phyloP scores from a whole-genome alignment of 35 echinoderm and acorn worm genomes.

The Diadema setosum region DNA sequence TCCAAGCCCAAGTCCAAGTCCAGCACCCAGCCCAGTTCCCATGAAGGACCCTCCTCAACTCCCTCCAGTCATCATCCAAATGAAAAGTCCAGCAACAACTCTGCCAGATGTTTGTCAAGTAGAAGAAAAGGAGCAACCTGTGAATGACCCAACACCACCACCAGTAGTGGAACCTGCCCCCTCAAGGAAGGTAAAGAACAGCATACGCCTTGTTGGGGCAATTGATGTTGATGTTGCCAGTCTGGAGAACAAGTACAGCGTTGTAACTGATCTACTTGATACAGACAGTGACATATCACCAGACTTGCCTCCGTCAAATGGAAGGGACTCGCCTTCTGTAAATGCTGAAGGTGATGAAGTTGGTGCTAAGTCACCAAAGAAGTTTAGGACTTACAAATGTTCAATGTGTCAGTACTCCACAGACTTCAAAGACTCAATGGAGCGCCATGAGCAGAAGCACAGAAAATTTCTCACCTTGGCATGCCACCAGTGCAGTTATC shows the following conservation, averaged over 20 bases:
- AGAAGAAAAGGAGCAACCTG: background rate
- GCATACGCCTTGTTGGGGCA: background rate
- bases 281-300: slow-evolving; percentile 14
- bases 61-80: background rate
- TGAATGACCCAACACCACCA: background rate
- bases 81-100: background rate
- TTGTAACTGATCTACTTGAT: background rate
- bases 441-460: slow-evolving; percentile 57
- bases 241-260: slow-evolving; percentile 8
- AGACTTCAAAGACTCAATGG: slow-evolving; percentile 20
- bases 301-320: background rate
- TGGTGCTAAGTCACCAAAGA: background rate
- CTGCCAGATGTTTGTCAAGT: background rate
- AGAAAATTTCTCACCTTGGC: slow-evolving; percentile 32
- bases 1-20: background rate
- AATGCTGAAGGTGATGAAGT: background rate
- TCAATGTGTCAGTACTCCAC: slow-evolving; percentile 54
- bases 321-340: background rate
- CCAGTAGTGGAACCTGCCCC: background rate
- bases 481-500: slow-evolving; percentile 73
- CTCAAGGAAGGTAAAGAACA: background rate
- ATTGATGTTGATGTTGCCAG: slow-evolving; percentile 5
- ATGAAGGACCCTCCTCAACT: too few relatives aligned
- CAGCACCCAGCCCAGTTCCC: background rate
- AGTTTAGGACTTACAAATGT: slow-evolving; percentile 34